phyloP scores from a whole-genome alignment of 2,888 invertebrate genomes.

The Tiphia femorata region DNA sequence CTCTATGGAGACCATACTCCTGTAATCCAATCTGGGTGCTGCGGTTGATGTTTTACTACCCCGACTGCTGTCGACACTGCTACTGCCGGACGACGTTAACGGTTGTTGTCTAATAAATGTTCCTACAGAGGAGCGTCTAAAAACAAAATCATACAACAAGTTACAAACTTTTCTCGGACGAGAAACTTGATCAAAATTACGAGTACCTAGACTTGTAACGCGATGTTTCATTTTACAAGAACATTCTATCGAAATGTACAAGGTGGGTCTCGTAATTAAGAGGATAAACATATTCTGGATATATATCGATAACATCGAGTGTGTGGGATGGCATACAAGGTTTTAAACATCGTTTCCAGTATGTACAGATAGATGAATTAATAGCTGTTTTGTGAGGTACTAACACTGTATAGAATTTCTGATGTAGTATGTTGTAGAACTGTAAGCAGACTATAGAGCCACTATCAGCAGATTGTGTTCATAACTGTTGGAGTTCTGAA shows the following conservation, averaged over 20 bases:
- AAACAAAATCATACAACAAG: slow-evolving; percentile 45
- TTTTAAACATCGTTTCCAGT: slow-evolving; percentile 18
- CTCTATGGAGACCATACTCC: slow-evolving; percentile 93
- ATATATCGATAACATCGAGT: not conserved
- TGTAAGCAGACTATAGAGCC: slow-evolving; percentile 44
- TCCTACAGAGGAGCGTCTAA: slow-evolving; percentile 87
- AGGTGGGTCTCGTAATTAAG: slow-evolving; percentile 1
- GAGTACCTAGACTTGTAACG: not conserved
- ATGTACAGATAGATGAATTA: slow-evolving; percentile 29
- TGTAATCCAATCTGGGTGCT: slow-evolving; percentile 86
- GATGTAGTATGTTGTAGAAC: slow-evolving; percentile 40
- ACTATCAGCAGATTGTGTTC: slow-evolving; percentile 19
- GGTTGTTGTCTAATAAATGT: slow-evolving; percentile 84
- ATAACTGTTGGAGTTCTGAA: slow-evolving; percentile 20
- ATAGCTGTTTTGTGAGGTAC: slow-evolving; percentile 19
- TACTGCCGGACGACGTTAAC: slow-evolving; percentile 66
- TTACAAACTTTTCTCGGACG: not conserved
- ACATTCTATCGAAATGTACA: not conserved
- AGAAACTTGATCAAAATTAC: not conserved
- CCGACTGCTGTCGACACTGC: slow-evolving; percentile 75
- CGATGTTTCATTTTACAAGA: not conserved
- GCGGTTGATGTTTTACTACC: slow-evolving; percentile 73
- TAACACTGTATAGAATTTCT: slow-evolving; percentile 28
- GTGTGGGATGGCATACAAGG: not conserved
- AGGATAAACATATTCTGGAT: not conserved